Conservation (phyloP, 1,140 invertebrate species). For the Formica selysi region DNA sequence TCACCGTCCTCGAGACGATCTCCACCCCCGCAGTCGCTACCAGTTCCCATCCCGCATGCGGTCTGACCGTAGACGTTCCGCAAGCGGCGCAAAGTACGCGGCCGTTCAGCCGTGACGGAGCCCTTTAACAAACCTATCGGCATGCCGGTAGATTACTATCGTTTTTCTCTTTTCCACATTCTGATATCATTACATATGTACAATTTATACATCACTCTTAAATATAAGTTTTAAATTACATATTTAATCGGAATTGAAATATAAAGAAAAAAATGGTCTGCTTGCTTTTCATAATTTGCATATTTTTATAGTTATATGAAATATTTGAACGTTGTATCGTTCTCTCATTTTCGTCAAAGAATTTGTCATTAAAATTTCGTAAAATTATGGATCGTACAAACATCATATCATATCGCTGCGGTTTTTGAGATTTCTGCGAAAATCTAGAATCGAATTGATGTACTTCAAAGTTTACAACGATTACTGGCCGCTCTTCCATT, state of each 20-base stretch:
- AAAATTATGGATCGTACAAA: background rate
- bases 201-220: background rate
- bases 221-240: constrained; percentile 41
- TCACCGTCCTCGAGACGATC: constrained; percentile 82
- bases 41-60: constrained; percentile 82
- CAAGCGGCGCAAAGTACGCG: constrained; percentile 91
- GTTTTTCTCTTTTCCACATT: background rate
- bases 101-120: constrained; percentile 91
- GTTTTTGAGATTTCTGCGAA: background rate
- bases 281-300: background rate
- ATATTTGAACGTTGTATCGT: constrained; percentile 15
- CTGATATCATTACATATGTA: constrained; percentile 24
- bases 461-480: background rate
- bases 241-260: background rate
- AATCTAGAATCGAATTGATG: background rate
- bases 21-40: constrained; percentile 75
- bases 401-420: background rate
- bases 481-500: background rate
- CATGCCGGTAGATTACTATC: constrained; percentile 34
- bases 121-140: constrained; percentile 91
- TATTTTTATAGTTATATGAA: background rate
- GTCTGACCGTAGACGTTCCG: constrained; percentile 86
- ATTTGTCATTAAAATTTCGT: background rate
- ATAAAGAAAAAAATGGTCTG: background rate
- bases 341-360: background rate